Evolutionary conservation across 2,797 vertebrate genomes (phyloP).

Genomic region (Philypnodon macrostomus): DNA sequence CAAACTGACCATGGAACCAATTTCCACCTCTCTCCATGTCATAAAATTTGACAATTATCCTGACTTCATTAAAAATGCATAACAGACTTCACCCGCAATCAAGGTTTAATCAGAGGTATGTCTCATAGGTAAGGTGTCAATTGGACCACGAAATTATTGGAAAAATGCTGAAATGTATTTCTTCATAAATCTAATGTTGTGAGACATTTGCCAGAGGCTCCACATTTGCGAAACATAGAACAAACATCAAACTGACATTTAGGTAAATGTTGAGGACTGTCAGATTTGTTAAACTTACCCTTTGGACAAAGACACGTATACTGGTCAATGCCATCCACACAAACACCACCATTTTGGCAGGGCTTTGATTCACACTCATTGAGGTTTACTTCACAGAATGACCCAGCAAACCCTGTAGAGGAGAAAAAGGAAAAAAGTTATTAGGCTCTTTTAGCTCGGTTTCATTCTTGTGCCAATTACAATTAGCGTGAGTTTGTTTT

Average conservation of each 20-base stretch:
- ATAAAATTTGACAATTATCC: conserved; percentile 93
- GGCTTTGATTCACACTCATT: conserved; percentile 75
- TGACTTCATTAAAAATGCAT: conserved; percentile 95
- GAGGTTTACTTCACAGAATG: conserved; percentile 77
- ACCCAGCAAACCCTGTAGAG: conserved; percentile 72
- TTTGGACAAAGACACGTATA: conserved; percentile 78
- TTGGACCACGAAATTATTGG: conserved; percentile 76
- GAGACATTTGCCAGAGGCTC: conserved; percentile 42
- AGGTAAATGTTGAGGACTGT: no score
- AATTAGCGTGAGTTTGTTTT: conserved; percentile 74
- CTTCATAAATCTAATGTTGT: conserved; percentile 58
- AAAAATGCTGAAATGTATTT: conserved; percentile 78
- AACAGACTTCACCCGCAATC: conserved; percentile 82
- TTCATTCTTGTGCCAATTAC: conserved; percentile 73
- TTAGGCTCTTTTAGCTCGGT: conserved; percentile 51
- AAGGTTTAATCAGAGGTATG: conserved; percentile 84
- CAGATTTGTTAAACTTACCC: conserved; percentile 61
- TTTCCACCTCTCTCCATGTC: conserved; percentile 86
- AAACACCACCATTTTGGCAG: conserved; percentile 74
- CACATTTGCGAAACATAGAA: conserved; percentile 23
- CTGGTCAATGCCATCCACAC: conserved; percentile 64
- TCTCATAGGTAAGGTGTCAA: conserved; percentile 80
- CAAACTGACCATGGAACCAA: conserved; percentile 93
- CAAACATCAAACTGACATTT: no score
- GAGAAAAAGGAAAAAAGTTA: conserved; percentile 31